A percentile compares a stretch with the other conserved stretches of the same genome.
These are phyloP conservation scores for Chaetophractus vellerosus DNA, from an alignment of 2,797 vertebrate genomes.

Conservation along the genomic window DNA sequence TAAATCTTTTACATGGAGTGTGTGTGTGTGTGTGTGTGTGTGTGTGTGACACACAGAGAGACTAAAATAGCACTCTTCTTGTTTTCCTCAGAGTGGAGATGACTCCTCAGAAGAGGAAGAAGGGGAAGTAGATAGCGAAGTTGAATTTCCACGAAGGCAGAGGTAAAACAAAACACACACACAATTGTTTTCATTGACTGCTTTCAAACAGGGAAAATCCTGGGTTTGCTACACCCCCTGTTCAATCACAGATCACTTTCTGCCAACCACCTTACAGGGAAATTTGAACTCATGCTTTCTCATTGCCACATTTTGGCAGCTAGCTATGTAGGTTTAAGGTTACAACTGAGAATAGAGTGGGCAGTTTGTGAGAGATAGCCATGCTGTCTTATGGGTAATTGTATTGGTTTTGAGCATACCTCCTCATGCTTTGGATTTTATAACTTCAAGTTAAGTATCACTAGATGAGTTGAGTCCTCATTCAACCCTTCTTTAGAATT, in stretches of 20 bases:
- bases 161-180: constrained; percentile 91
- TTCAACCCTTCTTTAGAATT: constrained; percentile 11
- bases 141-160: constrained; percentile 98
- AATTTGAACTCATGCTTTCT: neutral
- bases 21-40: neutral
- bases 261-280: neutral
- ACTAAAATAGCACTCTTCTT: neutral
- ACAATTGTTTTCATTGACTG: neutral
- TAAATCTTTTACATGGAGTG: neutral
- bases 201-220: neutral
- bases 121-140: constrained; percentile 99
- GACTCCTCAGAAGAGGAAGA: constrained; percentile 99
- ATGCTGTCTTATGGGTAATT: neutral
- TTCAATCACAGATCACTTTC: neutral
- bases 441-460: neutral
- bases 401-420: neutral
- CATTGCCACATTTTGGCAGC: neutral
- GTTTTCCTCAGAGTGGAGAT: constrained; percentile 93
- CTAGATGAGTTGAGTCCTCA: neutral
- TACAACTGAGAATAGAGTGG: neutral
- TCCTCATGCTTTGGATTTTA: constrained; percentile 1
- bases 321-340: neutral
- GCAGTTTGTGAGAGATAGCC: neutral
- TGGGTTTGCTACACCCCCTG: neutral
- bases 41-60: neutral